Evolutionary conservation across 2,113 vertebrate species (phyloP).

Genomic region (Falco punctatus): DNA sequence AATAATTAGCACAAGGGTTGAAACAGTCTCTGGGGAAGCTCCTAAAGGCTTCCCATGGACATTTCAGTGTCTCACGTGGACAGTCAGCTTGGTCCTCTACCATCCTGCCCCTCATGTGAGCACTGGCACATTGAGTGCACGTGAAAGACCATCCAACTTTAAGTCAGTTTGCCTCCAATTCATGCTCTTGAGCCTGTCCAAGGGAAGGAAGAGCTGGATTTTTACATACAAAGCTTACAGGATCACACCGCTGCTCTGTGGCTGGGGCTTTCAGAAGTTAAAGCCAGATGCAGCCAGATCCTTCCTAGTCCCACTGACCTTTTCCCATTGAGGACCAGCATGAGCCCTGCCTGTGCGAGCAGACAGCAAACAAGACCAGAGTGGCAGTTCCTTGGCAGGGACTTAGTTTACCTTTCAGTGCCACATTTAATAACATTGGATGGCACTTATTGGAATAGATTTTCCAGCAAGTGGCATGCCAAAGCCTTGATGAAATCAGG

Average conservation of each 20-base stretch:
- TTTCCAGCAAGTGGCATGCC: slow-evolving; percentile 59
- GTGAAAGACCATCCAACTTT: background rate
- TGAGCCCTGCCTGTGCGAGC: background rate
- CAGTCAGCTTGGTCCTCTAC: background rate
- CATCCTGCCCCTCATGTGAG: background rate
- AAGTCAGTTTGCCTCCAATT: background rate
- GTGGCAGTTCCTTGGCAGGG: slow-evolving; percentile 42
- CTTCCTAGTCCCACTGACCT: slow-evolving; percentile 8
- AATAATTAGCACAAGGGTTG: background rate
- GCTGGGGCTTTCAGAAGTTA: background rate
- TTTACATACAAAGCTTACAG: background rate
- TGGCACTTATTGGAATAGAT: slow-evolving; percentile 27
- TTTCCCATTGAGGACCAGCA: background rate
- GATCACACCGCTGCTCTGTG: background rate
- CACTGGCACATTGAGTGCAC: background rate
- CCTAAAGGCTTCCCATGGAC: background rate
- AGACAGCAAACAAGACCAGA: slow-evolving; percentile 15
- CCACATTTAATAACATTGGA: slow-evolving; percentile 26
- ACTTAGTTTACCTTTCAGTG: slow-evolving; percentile 23
- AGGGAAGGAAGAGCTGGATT: background rate
- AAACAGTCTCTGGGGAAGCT: background rate
- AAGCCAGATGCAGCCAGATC: background rate
- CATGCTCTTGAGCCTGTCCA: background rate
- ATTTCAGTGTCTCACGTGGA: background rate
- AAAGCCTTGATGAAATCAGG: slow-evolving; percentile 45